These are phyloP conservation scores for Epinotia nisella DNA, from an alignment of 2,888 invertebrate genomes.

Conservation along the genomic window DNA sequence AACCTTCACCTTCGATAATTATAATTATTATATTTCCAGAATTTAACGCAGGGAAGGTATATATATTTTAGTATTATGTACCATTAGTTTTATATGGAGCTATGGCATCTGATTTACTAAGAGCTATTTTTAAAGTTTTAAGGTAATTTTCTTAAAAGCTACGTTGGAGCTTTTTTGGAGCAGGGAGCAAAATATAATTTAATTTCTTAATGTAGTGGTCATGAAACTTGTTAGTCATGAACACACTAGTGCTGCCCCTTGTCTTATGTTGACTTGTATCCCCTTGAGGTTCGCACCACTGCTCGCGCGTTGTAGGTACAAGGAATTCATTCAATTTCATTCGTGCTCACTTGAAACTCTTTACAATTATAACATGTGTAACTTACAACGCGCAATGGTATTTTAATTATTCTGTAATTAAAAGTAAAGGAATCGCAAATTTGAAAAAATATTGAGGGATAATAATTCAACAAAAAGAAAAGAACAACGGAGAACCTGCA, in stretches of 20 bases:
- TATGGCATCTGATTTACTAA: conserved; percentile 37
- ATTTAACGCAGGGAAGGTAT: conserved; percentile 24
- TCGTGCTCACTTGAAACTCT: neutral
- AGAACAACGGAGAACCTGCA: conserved; percentile 7
- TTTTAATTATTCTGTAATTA: neutral
- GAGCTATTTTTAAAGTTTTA: conserved; percentile 39
- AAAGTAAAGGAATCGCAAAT: no score
- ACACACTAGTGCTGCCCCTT: conserved; percentile 51
- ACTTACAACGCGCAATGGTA: neutral
- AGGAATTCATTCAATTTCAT: neutral
- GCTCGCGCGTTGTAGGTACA: neutral
- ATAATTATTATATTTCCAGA: conserved; percentile 22
- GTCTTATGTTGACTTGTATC: conserved; percentile 47
- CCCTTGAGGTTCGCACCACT: conserved; percentile 48
- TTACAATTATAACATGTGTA: neutral
- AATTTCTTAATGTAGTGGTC: conserved; percentile 51
- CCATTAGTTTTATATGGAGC: conserved; percentile 37
- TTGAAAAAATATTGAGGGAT: neutral
- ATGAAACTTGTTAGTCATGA: conserved; percentile 51
- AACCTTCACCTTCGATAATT: conserved; percentile 1
- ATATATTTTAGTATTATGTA: conserved; percentile 33
- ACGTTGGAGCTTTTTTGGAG: conserved; percentile 19
- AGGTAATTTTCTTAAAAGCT: conserved; percentile 34
- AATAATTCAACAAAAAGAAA: neutral
- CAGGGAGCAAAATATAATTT: conserved; percentile 51